Conservation (phyloP, 2,888 invertebrate genomes). For the Xestia ashworthii region DNA sequence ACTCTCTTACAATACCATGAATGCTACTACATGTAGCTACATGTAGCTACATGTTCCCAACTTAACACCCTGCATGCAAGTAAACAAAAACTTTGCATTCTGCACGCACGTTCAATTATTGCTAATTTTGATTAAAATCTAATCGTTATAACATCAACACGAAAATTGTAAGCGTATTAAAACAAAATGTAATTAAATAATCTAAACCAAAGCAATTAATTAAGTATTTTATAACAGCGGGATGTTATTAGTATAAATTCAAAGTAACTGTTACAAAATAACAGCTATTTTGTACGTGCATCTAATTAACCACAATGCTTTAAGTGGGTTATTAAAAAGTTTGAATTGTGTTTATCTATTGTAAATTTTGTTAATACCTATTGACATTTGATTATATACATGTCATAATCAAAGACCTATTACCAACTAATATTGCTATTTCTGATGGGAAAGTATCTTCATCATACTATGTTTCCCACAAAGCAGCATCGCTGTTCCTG, state of each 20-base stretch:
- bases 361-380: neutral
- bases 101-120: slow-evolving; percentile 1
- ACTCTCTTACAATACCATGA: neutral
- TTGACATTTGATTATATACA: no score
- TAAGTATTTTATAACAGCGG: slow-evolving; percentile 23
- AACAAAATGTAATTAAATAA: slow-evolving; percentile 35
- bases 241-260: slow-evolving; percentile 27
- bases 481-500: neutral
- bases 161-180: neutral
- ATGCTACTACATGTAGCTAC: neutral
- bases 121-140: slow-evolving; percentile 18
- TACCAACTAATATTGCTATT: neutral
- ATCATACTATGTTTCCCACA: neutral
- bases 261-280: slow-evolving; percentile 39
- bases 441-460: neutral
- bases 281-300: slow-evolving; percentile 31
- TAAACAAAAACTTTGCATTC: neutral
- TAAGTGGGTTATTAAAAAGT: slow-evolving; percentile 20
- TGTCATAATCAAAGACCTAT: no score
- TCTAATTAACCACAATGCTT: slow-evolving; percentile 24
- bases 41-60: slow-evolving; percentile 4
- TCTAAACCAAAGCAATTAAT: slow-evolving; percentile 33
- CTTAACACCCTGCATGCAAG: neutral
- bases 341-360: neutral
- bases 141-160: slow-evolving; percentile 25